These are phyloP conservation scores for Paelopatides confundens DNA, from an alignment of 53 echinoderm and acorn worm species.

Conservation along the genomic window DNA sequence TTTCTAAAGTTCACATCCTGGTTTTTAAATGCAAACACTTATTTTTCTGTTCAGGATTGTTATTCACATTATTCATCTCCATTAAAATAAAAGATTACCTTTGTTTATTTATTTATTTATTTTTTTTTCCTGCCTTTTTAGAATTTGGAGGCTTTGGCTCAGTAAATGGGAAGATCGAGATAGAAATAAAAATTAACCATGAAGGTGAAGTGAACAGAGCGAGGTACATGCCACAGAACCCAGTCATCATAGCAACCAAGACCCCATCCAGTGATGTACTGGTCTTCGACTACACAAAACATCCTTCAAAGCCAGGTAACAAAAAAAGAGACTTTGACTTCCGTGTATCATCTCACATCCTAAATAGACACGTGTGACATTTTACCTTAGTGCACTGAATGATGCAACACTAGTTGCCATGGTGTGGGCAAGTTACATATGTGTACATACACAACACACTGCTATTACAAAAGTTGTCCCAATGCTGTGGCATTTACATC, in stretches of 20 bases:
- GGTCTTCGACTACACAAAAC: constrained; percentile 99
- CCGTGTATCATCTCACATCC: too few species aligned
- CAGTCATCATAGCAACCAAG: constrained; percentile 96
- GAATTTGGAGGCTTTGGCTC: constrained; percentile 99
- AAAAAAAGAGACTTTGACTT: too few species aligned
- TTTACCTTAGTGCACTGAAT: too few species aligned
- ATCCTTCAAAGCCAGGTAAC: constrained; percentile 98
- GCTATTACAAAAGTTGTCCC: too few species aligned
- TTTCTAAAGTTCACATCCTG: background rate
- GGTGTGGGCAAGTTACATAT: too few species aligned
- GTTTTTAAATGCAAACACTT: too few species aligned
- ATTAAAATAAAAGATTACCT: background rate
- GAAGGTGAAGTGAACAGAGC: constrained; percentile 99
- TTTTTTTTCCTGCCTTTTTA: background rate
- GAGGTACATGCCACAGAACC: constrained; percentile 98
- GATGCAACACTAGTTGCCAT: too few species aligned
- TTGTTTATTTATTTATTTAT: background rate
- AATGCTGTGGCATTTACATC: too few species aligned
- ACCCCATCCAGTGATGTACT: constrained; percentile 99
- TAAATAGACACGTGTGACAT: too few species aligned
- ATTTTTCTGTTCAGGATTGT: too few species aligned
- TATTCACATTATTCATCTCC: background rate
- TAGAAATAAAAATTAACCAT: constrained; percentile 99
- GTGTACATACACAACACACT: too few species aligned
- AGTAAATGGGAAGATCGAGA: constrained; percentile 98